Evolutionary conservation across 2,888 invertebrate genomes (phyloP), one percentile per base, ranked within the genome.

Genomic region (Tryphoninae sp.): DNA sequence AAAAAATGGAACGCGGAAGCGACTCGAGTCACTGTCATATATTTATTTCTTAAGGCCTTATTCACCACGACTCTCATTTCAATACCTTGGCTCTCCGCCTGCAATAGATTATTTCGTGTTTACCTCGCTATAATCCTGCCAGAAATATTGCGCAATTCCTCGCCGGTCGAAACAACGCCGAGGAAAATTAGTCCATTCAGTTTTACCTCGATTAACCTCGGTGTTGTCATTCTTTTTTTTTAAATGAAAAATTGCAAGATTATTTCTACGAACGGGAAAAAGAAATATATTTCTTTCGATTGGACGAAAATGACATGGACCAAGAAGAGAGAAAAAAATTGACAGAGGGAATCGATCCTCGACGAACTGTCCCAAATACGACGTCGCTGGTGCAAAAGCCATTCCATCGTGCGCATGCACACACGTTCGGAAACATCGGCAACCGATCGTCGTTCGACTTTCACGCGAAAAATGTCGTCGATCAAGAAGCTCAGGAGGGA

Each of bases 401-500:
- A 65, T 71, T 71, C 62, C 62, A 22, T 55, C 19, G 51, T 49
- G 19, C 23, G 51, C 19, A 13, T 51, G n/a, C 26, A 68, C 69
- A 55, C 58, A 45, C 61, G 59, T 69, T 62, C 69, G 62, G 26
- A 62, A 62, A 77, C 42, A 67, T 13, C 23, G 7, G 59, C 26
- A 72, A 16, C 51, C 62, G 26, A 16, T 40, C 58, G 53, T 42
- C 76, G 76, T 82, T 79, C 82, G 76, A 82, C 82, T 82, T 82
- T 82, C 82, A 77, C 82, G 82, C 79, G 82, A 82, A 82, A 82
- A 80, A 82, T 82, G 79, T 73, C 82, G 82, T 77, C 69, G 73
- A 82, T 77, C 82, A 68, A 80, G 76, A 49, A 55, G 59, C 51
- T 23, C 49, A 45, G 11, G 68, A 58, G 67, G 42, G 61, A 61